These are phyloP conservation scores for Eudasyphora cyanicolor DNA, from an alignment of 2,888 invertebrate genomes.

Conservation along the genomic window DNA sequence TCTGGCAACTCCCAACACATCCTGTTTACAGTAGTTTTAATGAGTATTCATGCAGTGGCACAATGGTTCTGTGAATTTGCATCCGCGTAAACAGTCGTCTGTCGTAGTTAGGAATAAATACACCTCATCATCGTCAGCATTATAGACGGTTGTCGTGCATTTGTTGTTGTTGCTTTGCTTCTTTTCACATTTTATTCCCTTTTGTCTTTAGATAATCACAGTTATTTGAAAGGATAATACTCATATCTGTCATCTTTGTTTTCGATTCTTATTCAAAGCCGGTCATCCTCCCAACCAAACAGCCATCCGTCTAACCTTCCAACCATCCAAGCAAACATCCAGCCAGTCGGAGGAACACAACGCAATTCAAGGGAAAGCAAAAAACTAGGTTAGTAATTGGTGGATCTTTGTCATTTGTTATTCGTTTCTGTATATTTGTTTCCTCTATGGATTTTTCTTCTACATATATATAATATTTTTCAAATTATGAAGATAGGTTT, in stretches of 20 bases:
- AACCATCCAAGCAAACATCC: too few species aligned
- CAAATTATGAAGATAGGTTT: not conserved
- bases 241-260: slow-evolving; percentile 33
- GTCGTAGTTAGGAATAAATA: too few species aligned
- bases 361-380: too few species aligned
- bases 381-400: slow-evolving; percentile 45
- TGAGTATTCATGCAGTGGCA: not conserved
- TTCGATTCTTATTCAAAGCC: slow-evolving; percentile 20
- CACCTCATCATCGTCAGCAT: not conserved
- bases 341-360: too few species aligned
- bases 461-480: slow-evolving; percentile 11
- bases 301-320: not conserved
- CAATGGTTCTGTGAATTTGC: not conserved
- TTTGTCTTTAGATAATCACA: slow-evolving; percentile 24
- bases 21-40: not conserved
- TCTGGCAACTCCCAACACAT: not conserved
- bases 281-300: not conserved
- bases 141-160: not conserved
- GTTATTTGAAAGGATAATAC: slow-evolving; percentile 44
- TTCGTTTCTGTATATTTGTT: not conserved
- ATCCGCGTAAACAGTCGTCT: not conserved
- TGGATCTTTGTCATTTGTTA: slow-evolving; percentile 20
- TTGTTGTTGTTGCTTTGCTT: not conserved
- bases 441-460: not conserved
- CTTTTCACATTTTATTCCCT: slow-evolving; percentile 7